Conservation (phyloP, 2,113 vertebrate species). For the Mystacornis crossleyi region DNA sequence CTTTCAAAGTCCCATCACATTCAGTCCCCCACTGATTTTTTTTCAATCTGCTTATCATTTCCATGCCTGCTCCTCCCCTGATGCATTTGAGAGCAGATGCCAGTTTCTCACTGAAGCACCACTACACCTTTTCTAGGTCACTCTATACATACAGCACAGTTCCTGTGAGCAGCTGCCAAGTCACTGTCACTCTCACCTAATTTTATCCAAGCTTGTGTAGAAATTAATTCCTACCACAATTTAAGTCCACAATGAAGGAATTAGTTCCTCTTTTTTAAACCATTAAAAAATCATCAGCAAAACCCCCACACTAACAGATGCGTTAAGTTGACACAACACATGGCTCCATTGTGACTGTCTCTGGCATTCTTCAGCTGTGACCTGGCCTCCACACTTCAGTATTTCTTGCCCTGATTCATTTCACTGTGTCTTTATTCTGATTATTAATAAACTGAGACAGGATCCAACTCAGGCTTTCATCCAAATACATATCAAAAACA, state of each 20-base stretch:
- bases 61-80: background rate
- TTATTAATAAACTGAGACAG: background rate
- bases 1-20: background rate
- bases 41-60: background rate
- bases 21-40: background rate
- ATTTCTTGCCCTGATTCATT: background rate
- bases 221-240: background rate
- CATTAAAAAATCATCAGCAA: background rate
- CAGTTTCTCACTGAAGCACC: background rate
- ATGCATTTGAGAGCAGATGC: background rate
- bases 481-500: background rate
- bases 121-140: background rate
- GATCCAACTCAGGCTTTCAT: background rate
- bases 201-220: background rate
- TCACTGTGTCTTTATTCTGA: background rate
- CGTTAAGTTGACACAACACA: rapidly evolving
- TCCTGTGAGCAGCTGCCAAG: background rate
- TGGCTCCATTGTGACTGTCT: background rate
- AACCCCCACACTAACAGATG: background rate
- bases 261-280: background rate
- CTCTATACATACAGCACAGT: rapidly evolving
- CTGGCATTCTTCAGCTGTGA: background rate
- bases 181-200: background rate
- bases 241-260: background rate
- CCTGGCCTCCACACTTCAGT: background rate